Conservation (phyloP, 2,888 invertebrate genomes). For the Oscheius onirici region DNA sequence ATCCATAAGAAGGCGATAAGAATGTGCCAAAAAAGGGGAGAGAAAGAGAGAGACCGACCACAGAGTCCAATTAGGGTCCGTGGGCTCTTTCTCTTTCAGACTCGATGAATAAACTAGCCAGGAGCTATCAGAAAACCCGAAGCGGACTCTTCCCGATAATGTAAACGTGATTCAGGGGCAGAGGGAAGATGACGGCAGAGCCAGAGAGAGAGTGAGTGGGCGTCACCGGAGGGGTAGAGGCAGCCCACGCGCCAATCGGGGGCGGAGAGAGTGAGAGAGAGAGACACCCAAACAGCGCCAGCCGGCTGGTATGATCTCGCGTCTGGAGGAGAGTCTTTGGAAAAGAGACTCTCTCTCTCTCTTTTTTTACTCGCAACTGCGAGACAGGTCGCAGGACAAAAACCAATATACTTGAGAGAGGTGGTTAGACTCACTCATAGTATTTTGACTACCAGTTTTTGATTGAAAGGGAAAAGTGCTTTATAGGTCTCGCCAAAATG, state of each 20-base stretch:
- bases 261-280: conserved; percentile 13
- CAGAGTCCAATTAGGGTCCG: too few species aligned
- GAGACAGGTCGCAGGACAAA: too few species aligned
- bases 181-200: background rate
- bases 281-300: conserved; percentile 6
- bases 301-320: background rate
- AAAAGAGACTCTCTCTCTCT: background rate
- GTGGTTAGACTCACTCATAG: too few species aligned
- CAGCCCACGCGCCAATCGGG: conserved; percentile 32
- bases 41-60: too few species aligned
- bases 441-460: too few species aligned
- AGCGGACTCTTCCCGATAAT: conserved; percentile 10
- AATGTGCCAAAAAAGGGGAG: too few species aligned
- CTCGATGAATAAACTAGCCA: background rate
- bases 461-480: too few species aligned
- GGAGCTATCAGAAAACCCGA: background rate
- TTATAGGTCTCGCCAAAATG: too few species aligned
- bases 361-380: too few species aligned
- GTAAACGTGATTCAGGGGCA: conserved; percentile 13
- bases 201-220: conserved; percentile 21
- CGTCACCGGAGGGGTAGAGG: conserved; percentile 1
- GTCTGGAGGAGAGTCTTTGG: background rate
- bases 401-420: too few species aligned
- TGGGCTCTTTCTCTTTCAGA: too few species aligned
- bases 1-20: too few species aligned